Evolutionary conservation across 2,113 vertebrate species (phyloP), one percentile per base, ranked within the genome.

Genomic region (Bos indicus): DNA sequence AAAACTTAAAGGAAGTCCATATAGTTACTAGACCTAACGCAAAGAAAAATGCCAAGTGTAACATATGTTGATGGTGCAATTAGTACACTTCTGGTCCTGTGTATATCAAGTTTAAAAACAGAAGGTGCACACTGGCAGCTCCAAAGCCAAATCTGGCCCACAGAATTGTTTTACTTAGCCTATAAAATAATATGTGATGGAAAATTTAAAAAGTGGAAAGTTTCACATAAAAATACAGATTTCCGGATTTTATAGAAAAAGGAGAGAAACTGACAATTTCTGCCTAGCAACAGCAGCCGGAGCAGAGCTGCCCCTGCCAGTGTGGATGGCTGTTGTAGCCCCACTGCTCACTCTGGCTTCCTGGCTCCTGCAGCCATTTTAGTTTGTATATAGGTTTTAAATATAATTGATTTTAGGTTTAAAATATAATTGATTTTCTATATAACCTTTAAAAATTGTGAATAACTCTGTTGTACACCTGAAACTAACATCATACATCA

Each of bases 11-110:
- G 82, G 46, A 67, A 90, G 78, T 28, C 89, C 80, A 62, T 16
- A 40, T 15, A 80, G n/a, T 28, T 88, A 64, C 33, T 54, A 94
- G 64, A 57, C 51, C 16, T 88, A 94, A 77, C 30, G 19, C 12
- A 43, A 74, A 81, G 30, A 98, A 95, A 89, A 94, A 88, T 83
- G 43, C 21, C 48, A 91, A 74, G 11, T 87, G 60, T 80, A 91
- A 78, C 11, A 36, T 52, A 60, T n/a, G 30, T 14, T 77, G 21
- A 67, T 46, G 81, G 52, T 0, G 7, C 33, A 36, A 25, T 92
- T 64, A 94, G 57, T 52, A 60, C 2, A 71, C 57, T 78, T 85
- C 51, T 48, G 59, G 54, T 67, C n/a, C 89, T 92, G 14, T 11
- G 36, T 91, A 71, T 64, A 83, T 15, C 46, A 78, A 48, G n/a